Evolutionary conservation across 2,797 vertebrate species (phyloP).

Genomic region (Nyctibius grandis): DNA sequence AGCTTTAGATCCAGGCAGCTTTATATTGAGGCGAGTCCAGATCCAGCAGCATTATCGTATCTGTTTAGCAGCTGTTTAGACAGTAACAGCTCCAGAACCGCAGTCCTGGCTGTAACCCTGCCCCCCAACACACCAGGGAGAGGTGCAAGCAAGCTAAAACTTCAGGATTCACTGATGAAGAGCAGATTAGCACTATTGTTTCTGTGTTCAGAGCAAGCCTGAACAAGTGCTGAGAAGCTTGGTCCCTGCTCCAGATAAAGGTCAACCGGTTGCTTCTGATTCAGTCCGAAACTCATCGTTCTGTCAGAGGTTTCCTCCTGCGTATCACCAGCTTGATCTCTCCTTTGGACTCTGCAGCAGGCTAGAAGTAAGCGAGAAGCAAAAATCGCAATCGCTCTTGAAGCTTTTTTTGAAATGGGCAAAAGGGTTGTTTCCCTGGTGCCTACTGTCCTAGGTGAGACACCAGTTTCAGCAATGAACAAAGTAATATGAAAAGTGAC

Average conservation of each 20-base stretch:
- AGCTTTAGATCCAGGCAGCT: not conserved
- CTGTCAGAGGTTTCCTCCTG: not conserved
- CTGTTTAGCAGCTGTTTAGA: not conserved
- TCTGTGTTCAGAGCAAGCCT: not conserved
- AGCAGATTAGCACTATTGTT: not conserved
- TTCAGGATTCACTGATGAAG: not conserved
- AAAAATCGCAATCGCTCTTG: not conserved
- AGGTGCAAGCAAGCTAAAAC: not conserved
- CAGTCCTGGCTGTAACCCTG: not conserved
- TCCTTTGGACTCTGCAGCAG: not conserved
- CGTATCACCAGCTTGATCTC: not conserved
- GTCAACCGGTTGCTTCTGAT: not conserved
- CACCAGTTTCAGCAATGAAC: not conserved
- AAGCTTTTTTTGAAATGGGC: not conserved
- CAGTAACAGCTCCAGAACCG: not conserved
- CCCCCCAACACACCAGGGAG: fast-evolving
- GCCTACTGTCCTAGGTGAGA: not conserved
- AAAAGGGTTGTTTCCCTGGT: not conserved
- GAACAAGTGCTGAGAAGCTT: not conserved
- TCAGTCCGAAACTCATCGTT: not conserved
- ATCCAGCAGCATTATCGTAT: not conserved
- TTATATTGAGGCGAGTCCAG: not conserved
- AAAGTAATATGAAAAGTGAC: conserved; percentile 6
- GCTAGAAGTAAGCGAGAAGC: not conserved
- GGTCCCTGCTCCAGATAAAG: not conserved